phyloP scores from a whole-genome alignment of 37 sponge, comb jelly and placozoan genomes.

The Halichondria panicea region DNA sequence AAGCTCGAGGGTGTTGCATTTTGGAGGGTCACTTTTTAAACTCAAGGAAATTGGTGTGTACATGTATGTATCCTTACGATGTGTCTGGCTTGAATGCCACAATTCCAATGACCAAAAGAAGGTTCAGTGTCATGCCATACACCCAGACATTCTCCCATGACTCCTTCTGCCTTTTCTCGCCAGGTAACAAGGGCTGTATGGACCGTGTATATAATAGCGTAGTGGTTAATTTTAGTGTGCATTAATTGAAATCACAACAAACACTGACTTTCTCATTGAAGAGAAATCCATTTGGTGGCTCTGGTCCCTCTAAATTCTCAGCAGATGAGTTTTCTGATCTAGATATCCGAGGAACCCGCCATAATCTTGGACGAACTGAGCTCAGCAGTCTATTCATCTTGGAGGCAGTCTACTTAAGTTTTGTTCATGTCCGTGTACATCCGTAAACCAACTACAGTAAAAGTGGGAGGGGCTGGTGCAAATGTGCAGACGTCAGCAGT shows the following conservation, averaged over 20 bases:
- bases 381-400: too few species aligned
- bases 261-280: constrained; percentile 70
- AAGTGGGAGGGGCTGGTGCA: neutral
- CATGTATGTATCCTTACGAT: constrained; percentile 27
- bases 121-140: constrained; percentile 56
- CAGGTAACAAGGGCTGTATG: constrained; percentile 67
- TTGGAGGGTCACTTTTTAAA: too few species aligned
- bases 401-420: neutral
- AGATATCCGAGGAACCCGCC: neutral
- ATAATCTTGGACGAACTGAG: neutral
- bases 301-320: constrained; percentile 12
- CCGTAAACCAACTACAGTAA: neutral
- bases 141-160: constrained; percentile 68
- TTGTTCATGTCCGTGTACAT: neutral
- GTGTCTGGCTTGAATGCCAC: constrained; percentile 64
- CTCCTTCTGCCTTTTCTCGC: constrained; percentile 72
- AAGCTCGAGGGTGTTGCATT: too few species aligned
- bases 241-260: constrained; percentile 1
- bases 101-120: constrained; percentile 38
- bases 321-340: constrained; percentile 9
- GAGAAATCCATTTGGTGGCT: constrained; percentile 72
- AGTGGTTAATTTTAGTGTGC: neutral
- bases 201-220: neutral
- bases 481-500: neutral
- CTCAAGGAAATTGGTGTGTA: neutral